A percentile compares a stretch with the other conserved stretches of the same genome.
Evolutionary conservation across 2,797 vertebrate genomes (phyloP).

Genomic region (Psittacula echo): DNA sequence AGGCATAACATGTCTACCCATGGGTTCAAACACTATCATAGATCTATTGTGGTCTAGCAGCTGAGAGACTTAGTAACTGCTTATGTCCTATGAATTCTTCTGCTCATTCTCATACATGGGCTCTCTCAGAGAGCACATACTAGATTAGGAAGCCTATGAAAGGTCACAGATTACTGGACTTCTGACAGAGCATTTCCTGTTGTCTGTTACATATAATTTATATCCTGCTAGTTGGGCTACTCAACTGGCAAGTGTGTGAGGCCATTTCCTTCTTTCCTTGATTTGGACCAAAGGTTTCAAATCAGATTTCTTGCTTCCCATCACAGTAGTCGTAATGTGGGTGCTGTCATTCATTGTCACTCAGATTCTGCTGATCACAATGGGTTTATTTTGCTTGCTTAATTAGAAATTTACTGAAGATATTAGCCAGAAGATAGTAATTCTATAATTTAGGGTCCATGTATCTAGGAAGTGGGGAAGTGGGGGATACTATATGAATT

Average conservation of each 20-base stretch:
- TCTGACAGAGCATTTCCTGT: background rate
- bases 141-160: background rate
- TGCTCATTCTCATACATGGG: background rate
- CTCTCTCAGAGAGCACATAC: background rate
- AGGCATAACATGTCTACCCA: fast-evolving
- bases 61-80: fast-evolving
- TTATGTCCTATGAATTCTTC: fast-evolving
- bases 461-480: background rate
- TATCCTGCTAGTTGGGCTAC: background rate
- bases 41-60: background rate
- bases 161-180: background rate
- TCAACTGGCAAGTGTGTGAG: background rate
- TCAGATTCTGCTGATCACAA: background rate
- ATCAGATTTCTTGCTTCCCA: background rate
- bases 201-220: background rate
- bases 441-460: background rate
- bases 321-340: background rate
- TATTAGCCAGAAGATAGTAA: background rate
- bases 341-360: background rate
- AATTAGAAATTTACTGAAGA: background rate
- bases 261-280: background rate
- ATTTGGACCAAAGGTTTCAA: background rate
- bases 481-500: background rate
- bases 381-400: background rate
- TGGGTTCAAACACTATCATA: background rate